These are phyloP conservation scores for Macrobrachium nipponense DNA, from an alignment of 1,140 invertebrate species.

Conservation along the genomic window DNA sequence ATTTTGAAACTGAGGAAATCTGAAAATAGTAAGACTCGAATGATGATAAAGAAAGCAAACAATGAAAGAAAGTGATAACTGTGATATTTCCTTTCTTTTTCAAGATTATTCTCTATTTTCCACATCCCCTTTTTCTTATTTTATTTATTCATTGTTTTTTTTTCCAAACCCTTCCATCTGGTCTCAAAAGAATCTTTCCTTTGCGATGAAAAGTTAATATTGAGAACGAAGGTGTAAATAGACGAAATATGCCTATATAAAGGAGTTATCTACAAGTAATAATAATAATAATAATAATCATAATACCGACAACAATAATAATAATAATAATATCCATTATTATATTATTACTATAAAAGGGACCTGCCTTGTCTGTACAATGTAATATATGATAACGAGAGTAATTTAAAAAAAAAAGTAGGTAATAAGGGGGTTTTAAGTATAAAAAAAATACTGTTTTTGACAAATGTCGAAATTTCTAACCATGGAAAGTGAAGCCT, in stretches of 20 bases:
- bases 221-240: not conserved
- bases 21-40: no score
- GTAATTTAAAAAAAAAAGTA: not conserved
- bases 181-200: constrained; percentile 49
- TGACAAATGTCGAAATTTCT: no score
- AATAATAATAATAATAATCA: no score
- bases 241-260: not conserved
- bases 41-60: no score
- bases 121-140: not conserved
- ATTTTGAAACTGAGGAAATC: no score
- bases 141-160: constrained; percentile 13
- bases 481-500: no score
- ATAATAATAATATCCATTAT: no score
- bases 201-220: constrained; percentile 51
- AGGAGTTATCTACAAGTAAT: no score
- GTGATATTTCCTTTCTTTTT: constrained; percentile 2
- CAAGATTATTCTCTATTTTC: constrained; percentile 9
- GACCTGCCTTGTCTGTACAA: not conserved
- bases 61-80: not conserved
- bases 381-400: not conserved
- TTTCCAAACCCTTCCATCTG: constrained; percentile 25
- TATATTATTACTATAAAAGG: no score
- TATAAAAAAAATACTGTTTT: not conserved
- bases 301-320: no score
- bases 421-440: not conserved